Evolutionary conservation across 2,888 invertebrate species (phyloP).

Genomic region (Oeneis ivallda): DNA sequence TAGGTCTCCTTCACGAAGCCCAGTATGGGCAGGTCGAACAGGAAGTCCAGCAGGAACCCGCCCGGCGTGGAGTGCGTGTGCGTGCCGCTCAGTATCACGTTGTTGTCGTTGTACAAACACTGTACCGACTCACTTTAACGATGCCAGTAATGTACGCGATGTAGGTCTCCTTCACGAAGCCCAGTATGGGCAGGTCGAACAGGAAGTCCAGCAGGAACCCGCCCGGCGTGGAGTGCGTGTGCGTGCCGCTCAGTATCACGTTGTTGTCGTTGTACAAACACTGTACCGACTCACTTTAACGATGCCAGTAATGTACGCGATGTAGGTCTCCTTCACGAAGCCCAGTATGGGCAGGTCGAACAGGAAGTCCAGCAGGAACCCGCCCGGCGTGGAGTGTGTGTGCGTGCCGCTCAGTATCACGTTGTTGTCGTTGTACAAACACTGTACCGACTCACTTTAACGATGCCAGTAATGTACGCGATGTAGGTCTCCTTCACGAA

Average conservation of each 20-base stretch:
- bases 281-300: slow-evolving; percentile 55
- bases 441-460: slow-evolving; percentile 55
- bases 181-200: slow-evolving; percentile 92
- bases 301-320: slow-evolving; percentile 67
- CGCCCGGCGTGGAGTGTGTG: no score
- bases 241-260: slow-evolving; percentile 94
- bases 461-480: slow-evolving; percentile 67
- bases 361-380: no score
- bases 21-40: slow-evolving; percentile 92
- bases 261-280: slow-evolving; percentile 83
- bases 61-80: no score
- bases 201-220: slow-evolving; percentile 94
- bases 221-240: slow-evolving; percentile 94
- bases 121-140: slow-evolving; percentile 56
- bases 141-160: slow-evolving; percentile 67
- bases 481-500: slow-evolving; percentile 78
- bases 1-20: slow-evolving; percentile 84
- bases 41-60: slow-evolving; percentile 40
- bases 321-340: slow-evolving; percentile 53
- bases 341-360: no score
- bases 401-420: no score
- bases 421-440: no score
- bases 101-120: slow-evolving; percentile 46
- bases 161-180: slow-evolving; percentile 82
- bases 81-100: no score